phyloP scores from a whole-genome alignment of 1,140 invertebrate species.

The Contarinia nasturtii region DNA sequence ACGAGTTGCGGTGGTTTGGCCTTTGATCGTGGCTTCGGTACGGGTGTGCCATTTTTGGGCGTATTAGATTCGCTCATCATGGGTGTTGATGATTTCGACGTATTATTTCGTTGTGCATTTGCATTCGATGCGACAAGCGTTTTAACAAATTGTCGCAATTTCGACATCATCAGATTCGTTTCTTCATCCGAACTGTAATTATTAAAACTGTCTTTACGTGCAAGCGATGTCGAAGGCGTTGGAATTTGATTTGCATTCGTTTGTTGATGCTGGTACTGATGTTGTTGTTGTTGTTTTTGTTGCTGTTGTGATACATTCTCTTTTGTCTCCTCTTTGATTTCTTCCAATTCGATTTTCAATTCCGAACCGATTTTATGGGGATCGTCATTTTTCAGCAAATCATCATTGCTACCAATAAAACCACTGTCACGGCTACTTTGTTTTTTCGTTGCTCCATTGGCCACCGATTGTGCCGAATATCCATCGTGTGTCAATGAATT shows the following conservation, averaged over 20 bases:
- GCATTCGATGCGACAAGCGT: constrained; percentile 54
- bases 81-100: constrained; percentile 14
- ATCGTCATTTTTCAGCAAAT: constrained; percentile 47
- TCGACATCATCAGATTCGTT: constrained; percentile 86
- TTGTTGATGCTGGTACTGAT: constrained; percentile 23
- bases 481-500: constrained; percentile 36
- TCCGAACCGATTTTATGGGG: constrained; percentile 26
- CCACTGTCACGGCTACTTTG: constrained; percentile 71
- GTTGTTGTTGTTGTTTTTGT: constrained; percentile 24
- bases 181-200: constrained; percentile 87
- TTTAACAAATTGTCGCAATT: constrained; percentile 81
- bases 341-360: constrained; percentile 32
- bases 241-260: constrained; percentile 19
- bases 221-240: constrained; percentile 26
- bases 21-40: constrained; percentile 33
- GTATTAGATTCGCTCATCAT: constrained; percentile 22
- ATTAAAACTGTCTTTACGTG: constrained; percentile 74
- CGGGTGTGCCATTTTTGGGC: constrained; percentile 30
- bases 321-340: constrained; percentile 30
- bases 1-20: constrained; percentile 65
- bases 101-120: constrained; percentile 25
- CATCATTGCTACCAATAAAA: constrained; percentile 73
- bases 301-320: constrained; percentile 9
- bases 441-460: constrained; percentile 35
- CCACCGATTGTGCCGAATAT: constrained; percentile 27